Conservation (phyloP, 2,888 invertebrate genomes). For the Rhogogaster chlorosoma region DNA sequence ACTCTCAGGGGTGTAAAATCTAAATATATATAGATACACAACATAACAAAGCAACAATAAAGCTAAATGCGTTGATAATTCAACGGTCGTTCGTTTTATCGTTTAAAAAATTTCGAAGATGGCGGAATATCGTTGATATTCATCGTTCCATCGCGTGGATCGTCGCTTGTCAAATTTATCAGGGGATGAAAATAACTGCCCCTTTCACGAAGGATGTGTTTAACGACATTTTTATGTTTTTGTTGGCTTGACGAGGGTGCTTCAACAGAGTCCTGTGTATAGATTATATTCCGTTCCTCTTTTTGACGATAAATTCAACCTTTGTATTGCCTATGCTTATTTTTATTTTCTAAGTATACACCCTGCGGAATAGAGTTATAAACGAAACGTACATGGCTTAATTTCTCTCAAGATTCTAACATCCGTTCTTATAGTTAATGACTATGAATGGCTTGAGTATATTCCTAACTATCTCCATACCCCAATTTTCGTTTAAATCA, state of each 20-base stretch:
- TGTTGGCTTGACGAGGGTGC: conserved; percentile 30
- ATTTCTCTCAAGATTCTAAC: not conserved
- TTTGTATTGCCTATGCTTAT: not conserved
- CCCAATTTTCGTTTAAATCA: not conserved
- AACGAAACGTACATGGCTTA: not conserved
- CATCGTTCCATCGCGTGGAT: conserved; percentile 16
- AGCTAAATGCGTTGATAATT: conserved; percentile 18
- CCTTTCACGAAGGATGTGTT: conserved; percentile 38
- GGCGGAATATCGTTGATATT: conserved; percentile 29
- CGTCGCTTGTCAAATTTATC: conserved; percentile 38
- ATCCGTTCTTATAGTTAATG: not conserved
- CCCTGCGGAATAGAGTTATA: not conserved
- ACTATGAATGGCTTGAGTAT: not conserved
- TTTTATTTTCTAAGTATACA: not conserved
- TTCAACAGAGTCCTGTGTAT: not conserved
- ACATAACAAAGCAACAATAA: not conserved
- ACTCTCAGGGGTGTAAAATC: conserved; percentile 4
- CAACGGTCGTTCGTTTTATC: conserved; percentile 18
- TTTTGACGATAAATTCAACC: conserved; percentile 6
- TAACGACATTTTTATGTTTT: conserved; percentile 41
- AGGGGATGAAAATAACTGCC: conserved; percentile 37
- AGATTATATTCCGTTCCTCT: conserved; percentile 18
- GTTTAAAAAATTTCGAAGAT: conserved; percentile 4
- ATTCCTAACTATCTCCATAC: not conserved
- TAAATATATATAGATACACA: not conserved